Base-by-base conservation (phyloP, 2,888 invertebrate species). In the Tetragonisca angustula region DNA sequence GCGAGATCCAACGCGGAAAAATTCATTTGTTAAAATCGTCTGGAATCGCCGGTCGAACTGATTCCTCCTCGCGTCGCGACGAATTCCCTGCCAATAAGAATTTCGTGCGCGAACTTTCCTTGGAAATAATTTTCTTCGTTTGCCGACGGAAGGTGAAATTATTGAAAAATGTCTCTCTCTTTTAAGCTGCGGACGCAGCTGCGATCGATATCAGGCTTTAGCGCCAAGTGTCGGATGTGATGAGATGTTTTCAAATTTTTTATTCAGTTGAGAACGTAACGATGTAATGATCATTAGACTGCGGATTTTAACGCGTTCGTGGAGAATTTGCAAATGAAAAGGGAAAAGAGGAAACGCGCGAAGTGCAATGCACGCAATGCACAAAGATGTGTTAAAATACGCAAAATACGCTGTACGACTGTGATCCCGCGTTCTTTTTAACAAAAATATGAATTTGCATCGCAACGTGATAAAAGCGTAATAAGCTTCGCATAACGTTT, bases 1-100 rank as follows among this genome's bases (percentile, higher is more conserved):
- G 84, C 84, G 74, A 73, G 43, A 62, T 62, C 61, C 74, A 70
- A 62, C 70, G 61, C 71, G 61, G 85, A 79, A 84, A 84, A 84
- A 84, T 84, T 84, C 70, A 71, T 83, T 82, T 56, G 83, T 76
- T 83, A 76, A 83, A 83, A 76, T 83, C 71, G 83, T 82, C 83
- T 71, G 83, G 71, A 72, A n/a, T n/a, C 76, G 64, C 4, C 36
- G 36, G 13, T 4, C 68, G 24, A 67, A n/a, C 24, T 43, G 36
- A 0, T 11, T 27, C n/a, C 4, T 19, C 13, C 27, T 17, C 17
- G n/a, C 27, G 36, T 49, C 24, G 5, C 36, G 11, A 19, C 64
- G 56, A 56, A 27, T 27, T 27, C 27, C 2, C 2, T 2, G n/a
- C 69, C 52, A 17, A 49, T 61, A 62, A 76, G 49, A 61, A 56